A percentile compares a stretch with the other conserved stretches of the same genome.
Evolutionary conservation across 2,888 invertebrate genomes (phyloP).

Genomic region (Phortica magna): DNA sequence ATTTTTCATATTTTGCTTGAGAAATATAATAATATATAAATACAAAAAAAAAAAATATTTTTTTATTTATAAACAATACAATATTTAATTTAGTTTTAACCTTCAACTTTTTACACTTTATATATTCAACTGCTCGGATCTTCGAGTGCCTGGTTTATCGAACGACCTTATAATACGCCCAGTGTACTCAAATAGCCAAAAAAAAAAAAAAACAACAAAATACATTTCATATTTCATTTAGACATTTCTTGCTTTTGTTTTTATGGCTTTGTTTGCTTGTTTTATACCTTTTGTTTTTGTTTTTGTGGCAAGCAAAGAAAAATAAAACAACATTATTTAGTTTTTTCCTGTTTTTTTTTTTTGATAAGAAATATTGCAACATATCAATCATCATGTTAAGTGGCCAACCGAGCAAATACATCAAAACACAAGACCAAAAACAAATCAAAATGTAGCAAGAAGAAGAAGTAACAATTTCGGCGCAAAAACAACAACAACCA

Average conservation of each 20-base stretch:
- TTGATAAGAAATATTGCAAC: conserved; percentile 71
- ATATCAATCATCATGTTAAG: conserved; percentile 68
- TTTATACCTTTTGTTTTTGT: conserved; percentile 7
- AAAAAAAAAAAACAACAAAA: conserved; percentile 2
- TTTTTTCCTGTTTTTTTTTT: no score
- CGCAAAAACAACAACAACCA: conserved; percentile 41
- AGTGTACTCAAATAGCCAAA: conserved; percentile 16
- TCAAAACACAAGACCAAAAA: conserved; percentile 62
- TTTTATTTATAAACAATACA: no score
- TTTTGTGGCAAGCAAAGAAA: neutral
- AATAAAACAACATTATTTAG: conserved; percentile 12
- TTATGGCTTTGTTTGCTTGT: neutral
- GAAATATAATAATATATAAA: no score
- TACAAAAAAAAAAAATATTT: no score
- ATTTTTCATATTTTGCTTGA: no score
- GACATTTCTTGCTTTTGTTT: conserved; percentile 4
- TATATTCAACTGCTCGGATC: no score
- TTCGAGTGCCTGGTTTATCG: no score
- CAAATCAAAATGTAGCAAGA: conserved; percentile 15
- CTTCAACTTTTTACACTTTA: no score
- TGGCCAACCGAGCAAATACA: conserved; percentile 64
- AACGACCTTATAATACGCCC: neutral
- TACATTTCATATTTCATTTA: conserved; percentile 19
- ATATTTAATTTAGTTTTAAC: no score
- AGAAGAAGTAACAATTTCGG: conserved; percentile 27